Evolutionary conservation across 2,113 vertebrate genomes (phyloP).

Genomic region (Atrichornis clamosus): DNA sequence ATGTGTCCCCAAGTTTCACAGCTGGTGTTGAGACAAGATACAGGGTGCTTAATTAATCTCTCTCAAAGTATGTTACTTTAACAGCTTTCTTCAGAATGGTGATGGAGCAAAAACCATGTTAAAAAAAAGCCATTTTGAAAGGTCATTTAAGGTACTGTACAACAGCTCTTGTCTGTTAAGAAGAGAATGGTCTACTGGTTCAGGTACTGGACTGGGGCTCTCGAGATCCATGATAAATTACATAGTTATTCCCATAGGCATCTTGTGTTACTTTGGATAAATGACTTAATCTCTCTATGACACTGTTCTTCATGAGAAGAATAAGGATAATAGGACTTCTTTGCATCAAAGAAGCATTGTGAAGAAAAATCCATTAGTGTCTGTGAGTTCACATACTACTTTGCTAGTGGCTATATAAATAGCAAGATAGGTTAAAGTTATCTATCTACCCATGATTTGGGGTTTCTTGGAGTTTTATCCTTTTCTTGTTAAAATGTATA

Average conservation of each 20-base stretch:
- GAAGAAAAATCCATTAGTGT: conserved; percentile 34
- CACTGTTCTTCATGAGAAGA: conserved; percentile 12
- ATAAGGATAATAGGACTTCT: conserved; percentile 38
- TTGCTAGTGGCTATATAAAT: not conserved
- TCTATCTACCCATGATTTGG: not conserved
- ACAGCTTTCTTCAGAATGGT: not conserved
- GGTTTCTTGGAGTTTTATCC: not conserved
- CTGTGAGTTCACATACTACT: not conserved
- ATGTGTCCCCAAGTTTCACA: not conserved
- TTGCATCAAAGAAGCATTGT: conserved; percentile 32
- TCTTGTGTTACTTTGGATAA: conserved; percentile 48
- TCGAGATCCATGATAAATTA: conserved; percentile 51
- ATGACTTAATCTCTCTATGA: conserved; percentile 51
- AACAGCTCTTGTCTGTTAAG: not conserved
- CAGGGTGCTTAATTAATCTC: not conserved
- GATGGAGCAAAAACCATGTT: not conserved
- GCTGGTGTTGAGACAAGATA: not conserved
- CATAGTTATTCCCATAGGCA: conserved; percentile 33
- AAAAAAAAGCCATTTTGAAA: not conserved
- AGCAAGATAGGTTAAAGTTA: not conserved
- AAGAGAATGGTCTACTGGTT: conserved; percentile 29
- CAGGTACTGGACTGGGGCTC: not conserved
- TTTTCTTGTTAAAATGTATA: not conserved
- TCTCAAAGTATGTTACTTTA: not conserved
- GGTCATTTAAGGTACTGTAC: conserved; percentile 27